Percentiles rank a stretch among this genome's conserved stretches.
Evolutionary conservation across 2,888 invertebrate species (phyloP).

Genomic region (Drosophila mimetica): DNA sequence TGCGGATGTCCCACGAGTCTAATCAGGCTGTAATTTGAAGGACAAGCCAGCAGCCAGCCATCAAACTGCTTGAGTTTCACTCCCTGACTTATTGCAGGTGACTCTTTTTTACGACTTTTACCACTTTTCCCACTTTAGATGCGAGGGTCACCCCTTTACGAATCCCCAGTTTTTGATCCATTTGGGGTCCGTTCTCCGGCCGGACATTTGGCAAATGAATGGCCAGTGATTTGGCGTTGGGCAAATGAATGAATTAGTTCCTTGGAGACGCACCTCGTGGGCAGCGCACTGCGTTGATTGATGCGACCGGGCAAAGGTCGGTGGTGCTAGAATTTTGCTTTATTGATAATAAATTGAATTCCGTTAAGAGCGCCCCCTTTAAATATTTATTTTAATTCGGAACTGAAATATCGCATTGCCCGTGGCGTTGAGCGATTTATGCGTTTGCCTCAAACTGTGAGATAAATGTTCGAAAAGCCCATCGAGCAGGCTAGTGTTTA

Average conservation of each 20-base stretch:
- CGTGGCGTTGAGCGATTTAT: conserved; percentile 80
- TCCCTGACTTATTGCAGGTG: conserved; percentile 73
- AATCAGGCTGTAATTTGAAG: conserved; percentile 77
- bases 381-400: conserved; percentile 81
- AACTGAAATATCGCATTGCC: conserved; percentile 74
- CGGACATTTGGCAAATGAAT: conserved; percentile 72
- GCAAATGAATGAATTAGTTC: conserved; percentile 78
- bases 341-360: conserved; percentile 67
- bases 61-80: conserved; percentile 58
- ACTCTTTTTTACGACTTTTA: conserved; percentile 40
- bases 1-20: conserved; percentile 67
- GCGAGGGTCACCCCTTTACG: conserved; percentile 27
- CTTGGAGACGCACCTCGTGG: conserved; percentile 57
- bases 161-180: conserved; percentile 25
- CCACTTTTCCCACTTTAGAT: neutral
- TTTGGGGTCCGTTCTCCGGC: conserved; percentile 50
- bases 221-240: conserved; percentile 64
- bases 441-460: conserved; percentile 82
- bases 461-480: conserved; percentile 78
- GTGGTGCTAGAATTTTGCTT: conserved; percentile 43
- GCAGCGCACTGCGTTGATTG: conserved; percentile 48
- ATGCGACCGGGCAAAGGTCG: conserved; percentile 39
- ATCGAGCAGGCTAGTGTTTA: conserved; percentile 57
- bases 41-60: conserved; percentile 66
- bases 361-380: conserved; percentile 56